phyloP scores from a whole-genome alignment of 2,888 invertebrate genomes.

The Dryobotodes eremita region DNA sequence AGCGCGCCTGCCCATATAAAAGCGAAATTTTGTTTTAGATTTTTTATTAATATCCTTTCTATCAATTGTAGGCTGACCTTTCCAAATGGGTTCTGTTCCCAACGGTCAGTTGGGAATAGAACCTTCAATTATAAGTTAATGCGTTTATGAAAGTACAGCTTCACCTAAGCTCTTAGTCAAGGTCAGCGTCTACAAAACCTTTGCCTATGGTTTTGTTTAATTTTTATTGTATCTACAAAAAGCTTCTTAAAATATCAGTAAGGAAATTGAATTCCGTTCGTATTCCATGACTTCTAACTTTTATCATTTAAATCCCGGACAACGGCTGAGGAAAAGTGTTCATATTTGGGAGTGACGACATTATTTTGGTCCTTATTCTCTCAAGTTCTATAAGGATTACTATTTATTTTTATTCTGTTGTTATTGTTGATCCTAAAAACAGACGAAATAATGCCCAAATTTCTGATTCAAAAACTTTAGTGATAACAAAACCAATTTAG shows the following conservation, averaged over 20 bases:
- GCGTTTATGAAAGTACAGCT: too few species aligned
- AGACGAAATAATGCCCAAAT: conserved; percentile 1
- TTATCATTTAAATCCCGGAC: neutral
- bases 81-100: neutral
- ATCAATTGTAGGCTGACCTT: neutral
- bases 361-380: conserved; percentile 10
- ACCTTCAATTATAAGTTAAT: neutral
- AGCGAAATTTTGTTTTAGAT: too few species aligned
- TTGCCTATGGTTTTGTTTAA: neutral
- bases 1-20: too few species aligned
- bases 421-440: neutral
- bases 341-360: neutral
- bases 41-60: neutral
- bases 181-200: neutral
- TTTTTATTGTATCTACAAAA: neutral
- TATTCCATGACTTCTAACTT: neutral
- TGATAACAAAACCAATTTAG: conserved; percentile 1
- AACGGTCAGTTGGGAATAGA: too few species aligned
- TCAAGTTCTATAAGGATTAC: neutral
- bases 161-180: neutral
- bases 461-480: conserved; percentile 34
- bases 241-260: neutral
- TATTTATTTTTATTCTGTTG: conserved; percentile 31
- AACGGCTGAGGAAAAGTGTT: neutral
- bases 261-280: neutral